Conservation (phyloP, 2,888 invertebrate genomes). For the Laothoe populi region DNA sequence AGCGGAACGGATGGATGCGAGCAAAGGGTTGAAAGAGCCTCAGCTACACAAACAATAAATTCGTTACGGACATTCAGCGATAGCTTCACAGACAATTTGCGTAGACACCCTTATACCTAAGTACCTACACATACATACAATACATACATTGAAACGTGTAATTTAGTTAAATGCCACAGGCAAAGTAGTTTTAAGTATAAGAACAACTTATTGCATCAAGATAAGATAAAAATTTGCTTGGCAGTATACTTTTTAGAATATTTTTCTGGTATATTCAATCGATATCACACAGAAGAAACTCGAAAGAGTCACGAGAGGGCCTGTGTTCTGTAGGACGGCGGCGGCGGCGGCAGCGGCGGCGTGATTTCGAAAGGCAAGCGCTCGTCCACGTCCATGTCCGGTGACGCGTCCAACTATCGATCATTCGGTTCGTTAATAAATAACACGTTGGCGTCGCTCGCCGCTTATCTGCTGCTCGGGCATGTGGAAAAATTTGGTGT, state of each 20-base stretch:
- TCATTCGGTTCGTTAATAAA: constrained; percentile 86
- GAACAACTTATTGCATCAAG: not conserved
- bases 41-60: constrained; percentile 74
- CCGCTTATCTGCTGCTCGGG: constrained; percentile 83
- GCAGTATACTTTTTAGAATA: not conserved
- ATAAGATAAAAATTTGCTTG: not conserved
- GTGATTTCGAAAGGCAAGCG: constrained; percentile 75
- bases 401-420: constrained; percentile 84
- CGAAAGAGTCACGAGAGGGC: not conserved
- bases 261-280: not conserved
- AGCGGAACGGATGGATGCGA: constrained; percentile 77
- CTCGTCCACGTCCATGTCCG: constrained; percentile 75
- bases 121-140: too few relatives aligned
- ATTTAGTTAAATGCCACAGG: not conserved
- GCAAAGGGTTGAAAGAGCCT: constrained; percentile 77
- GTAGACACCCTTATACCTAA: constrained; percentile 30
- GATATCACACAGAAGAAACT: not conserved
- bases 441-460: constrained; percentile 81
- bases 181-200: not conserved
- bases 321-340: constrained; percentile 32
- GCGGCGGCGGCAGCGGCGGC: constrained; percentile 42
- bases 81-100: constrained; percentile 56
- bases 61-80: constrained; percentile 68
- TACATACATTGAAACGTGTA: not conserved
- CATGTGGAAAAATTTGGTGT: constrained; percentile 85